Conservation (phyloP, 2,113 vertebrate genomes). For the Syngnathus floridae region DNA sequence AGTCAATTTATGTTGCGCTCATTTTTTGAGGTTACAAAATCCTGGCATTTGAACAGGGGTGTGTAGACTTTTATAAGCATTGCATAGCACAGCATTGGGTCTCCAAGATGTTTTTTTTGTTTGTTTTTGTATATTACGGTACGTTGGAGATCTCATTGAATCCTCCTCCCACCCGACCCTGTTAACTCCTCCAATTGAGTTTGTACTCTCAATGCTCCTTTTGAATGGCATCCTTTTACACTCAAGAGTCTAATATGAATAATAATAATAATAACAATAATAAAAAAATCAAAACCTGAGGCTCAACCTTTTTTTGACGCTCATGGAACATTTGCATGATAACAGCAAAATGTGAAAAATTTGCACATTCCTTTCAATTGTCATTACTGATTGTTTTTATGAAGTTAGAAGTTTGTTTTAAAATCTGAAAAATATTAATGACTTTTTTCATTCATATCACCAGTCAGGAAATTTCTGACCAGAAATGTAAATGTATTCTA, state of each 20-base stretch:
- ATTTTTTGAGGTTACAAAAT: background rate
- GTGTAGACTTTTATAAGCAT: background rate
- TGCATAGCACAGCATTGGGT: constrained; percentile 58
- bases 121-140: constrained; percentile 52
- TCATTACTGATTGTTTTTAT: too few relatives aligned
- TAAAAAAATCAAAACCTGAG: constrained; percentile 55
- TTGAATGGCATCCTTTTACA: constrained; percentile 80
- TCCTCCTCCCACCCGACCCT: constrained; percentile 55
- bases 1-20: background rate
- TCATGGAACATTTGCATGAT: background rate
- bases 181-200: constrained; percentile 69
- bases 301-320: background rate
- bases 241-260: constrained; percentile 76
- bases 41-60: background rate
- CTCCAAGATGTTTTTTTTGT: constrained; percentile 52
- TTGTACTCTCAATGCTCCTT: constrained; percentile 76
- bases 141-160: constrained; percentile 65
- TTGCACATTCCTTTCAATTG: too few relatives aligned
- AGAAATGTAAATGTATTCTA: too few relatives aligned
- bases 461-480: too few relatives aligned
- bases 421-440: too few relatives aligned
- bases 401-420: too few relatives aligned
- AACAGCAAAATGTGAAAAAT: too few relatives aligned
- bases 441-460: too few relatives aligned
- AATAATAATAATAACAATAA: constrained; percentile 28